Percentiles rank a stretch among this genome's conserved stretches.
phyloP scores from a whole-genome alignment of 2,888 invertebrate species.

The Anaspis maculata region DNA sequence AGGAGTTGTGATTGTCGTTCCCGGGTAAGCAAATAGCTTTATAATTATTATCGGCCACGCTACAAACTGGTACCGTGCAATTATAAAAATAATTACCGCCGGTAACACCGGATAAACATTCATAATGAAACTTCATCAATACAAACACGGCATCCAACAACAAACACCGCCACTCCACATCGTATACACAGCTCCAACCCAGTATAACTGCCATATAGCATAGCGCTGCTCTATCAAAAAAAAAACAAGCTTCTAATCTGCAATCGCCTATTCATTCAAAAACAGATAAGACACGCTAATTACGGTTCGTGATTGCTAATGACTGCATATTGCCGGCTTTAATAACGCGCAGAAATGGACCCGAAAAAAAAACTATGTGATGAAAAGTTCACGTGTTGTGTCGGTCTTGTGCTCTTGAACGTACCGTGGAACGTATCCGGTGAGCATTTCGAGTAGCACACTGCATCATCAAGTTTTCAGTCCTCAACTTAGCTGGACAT shows the following conservation, averaged over 20 bases:
- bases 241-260: slow-evolving; percentile 15
- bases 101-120: slow-evolving; percentile 41
- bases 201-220: too few relatives aligned
- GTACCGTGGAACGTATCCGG: too few relatives aligned
- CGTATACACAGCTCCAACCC: too few relatives aligned
- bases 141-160: slow-evolving; percentile 16
- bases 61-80: slow-evolving; percentile 34
- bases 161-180: slow-evolving; percentile 8
- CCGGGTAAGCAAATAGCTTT: slow-evolving; percentile 41
- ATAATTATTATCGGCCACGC: slow-evolving; percentile 32
- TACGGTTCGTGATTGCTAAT: slow-evolving; percentile 26
- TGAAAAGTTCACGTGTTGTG: too few relatives aligned
- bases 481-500: too few relatives aligned
- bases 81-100: slow-evolving; percentile 38
- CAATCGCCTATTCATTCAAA: slow-evolving; percentile 23
- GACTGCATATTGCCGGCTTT: slow-evolving; percentile 16
- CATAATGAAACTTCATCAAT: slow-evolving; percentile 39
- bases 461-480: too few relatives aligned
- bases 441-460: too few relatives aligned
- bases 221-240: too few relatives aligned
- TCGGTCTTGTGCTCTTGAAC: too few relatives aligned
- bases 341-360: slow-evolving; percentile 8
- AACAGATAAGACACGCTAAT: slow-evolving; percentile 28
- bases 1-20: slow-evolving; percentile 22
- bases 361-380: background rate